Conservation (phyloP, 2,797 vertebrate species). For the Syndactyla subalaris region DNA sequence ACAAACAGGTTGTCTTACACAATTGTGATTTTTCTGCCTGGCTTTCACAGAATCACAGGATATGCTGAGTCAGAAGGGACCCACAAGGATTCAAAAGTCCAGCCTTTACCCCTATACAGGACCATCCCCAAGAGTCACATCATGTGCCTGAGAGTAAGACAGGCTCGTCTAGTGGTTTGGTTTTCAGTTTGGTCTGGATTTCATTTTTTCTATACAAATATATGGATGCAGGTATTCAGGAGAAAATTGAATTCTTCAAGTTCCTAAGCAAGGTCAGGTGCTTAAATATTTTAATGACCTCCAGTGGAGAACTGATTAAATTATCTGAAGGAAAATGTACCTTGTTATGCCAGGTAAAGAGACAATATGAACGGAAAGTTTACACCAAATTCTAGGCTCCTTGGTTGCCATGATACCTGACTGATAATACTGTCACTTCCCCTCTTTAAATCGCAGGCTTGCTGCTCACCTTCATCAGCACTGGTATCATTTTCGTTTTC, state of each 20-base stretch:
- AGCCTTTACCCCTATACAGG: not conserved
- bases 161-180: not conserved
- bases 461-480: constrained; percentile 36
- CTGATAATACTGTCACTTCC: constrained; percentile 52
- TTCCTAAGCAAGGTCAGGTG: not conserved
- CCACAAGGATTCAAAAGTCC: not conserved
- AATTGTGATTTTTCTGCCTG: not conserved
- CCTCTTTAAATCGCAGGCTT: constrained; percentile 18
- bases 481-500: not conserved
- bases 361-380: constrained; percentile 10
- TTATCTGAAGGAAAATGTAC: not conserved
- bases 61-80: not conserved
- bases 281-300: not conserved
- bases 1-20: not conserved
- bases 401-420: constrained; percentile 49
- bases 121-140: not conserved
- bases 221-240: not conserved
- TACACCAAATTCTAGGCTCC: constrained; percentile 22
- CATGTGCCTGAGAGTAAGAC: not conserved
- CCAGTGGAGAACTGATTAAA: not conserved
- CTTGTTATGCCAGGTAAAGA: not conserved
- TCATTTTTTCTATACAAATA: not conserved
- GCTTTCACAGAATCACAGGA: not conserved
- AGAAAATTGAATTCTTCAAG: not conserved
- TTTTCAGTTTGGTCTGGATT: not conserved